Evolutionary conservation across 2,113 vertebrate species (phyloP).

Genomic region (Lasiurus borealis): DNA sequence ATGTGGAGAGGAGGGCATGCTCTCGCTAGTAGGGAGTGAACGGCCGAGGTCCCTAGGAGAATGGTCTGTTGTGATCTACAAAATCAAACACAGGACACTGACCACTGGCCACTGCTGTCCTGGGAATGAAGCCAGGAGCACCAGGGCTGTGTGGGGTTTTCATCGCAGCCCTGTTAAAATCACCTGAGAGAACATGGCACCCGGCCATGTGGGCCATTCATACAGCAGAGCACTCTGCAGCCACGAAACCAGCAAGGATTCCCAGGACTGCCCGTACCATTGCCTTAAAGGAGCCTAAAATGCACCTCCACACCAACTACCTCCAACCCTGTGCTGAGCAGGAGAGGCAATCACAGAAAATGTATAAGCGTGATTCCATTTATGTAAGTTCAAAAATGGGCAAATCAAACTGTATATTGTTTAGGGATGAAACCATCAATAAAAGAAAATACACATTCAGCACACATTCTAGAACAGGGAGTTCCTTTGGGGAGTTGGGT

Average conservation of each 20-base stretch:
- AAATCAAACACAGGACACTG: background rate
- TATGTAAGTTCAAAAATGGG: background rate
- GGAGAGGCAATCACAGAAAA: background rate
- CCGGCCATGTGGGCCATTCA: background rate
- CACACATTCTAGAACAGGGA: background rate
- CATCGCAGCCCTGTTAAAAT: background rate
- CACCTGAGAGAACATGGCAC: background rate
- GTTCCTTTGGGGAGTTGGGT: background rate
- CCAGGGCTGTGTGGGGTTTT: too few relatives aligned
- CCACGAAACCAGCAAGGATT: fast-evolving
- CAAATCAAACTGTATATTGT: background rate
- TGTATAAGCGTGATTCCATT: background rate
- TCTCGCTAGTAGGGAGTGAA: background rate
- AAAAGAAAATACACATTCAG: background rate
- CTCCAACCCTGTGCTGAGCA: background rate
- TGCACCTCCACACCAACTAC: background rate
- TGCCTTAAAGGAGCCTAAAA: background rate
- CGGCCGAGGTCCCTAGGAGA: fast-evolving
- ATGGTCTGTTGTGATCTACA: background rate
- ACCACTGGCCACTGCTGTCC: background rate
- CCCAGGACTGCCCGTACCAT: background rate
- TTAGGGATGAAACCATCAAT: background rate
- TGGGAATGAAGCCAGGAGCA: background rate
- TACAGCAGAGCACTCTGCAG: background rate
- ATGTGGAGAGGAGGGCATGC: background rate